Conservation (phyloP, 1,140 invertebrate species). For the Lethocerus indicus region DNA sequence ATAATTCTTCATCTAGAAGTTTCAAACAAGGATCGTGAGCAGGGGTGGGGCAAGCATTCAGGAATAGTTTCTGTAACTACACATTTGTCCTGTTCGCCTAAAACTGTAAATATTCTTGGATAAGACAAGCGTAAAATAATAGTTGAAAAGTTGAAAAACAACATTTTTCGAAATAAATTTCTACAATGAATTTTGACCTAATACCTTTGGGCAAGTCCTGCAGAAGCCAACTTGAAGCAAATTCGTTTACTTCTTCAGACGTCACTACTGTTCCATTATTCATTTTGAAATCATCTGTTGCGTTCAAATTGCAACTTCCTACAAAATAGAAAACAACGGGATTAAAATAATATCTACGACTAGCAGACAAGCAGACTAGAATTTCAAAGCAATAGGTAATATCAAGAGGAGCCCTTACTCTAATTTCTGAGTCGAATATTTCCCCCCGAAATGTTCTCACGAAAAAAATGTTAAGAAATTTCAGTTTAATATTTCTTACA, state of each 20-base stretch:
- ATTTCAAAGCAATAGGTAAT: neutral
- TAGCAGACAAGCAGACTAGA: neutral
- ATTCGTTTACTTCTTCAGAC: constrained; percentile 29
- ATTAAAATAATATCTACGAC: neutral
- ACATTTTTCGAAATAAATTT: neutral
- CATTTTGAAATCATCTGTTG: constrained; percentile 41
- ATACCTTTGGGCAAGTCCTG: constrained; percentile 11
- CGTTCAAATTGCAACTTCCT: constrained; percentile 45
- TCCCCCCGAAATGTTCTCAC: too few relatives aligned
- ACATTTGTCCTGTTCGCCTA: constrained; percentile 18
- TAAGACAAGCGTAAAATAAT: neutral
- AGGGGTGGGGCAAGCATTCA: constrained; percentile 30
- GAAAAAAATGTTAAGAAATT: too few relatives aligned
- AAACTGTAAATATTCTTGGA: constrained; percentile 6
- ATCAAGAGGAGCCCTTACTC: too few relatives aligned
- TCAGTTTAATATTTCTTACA: too few relatives aligned
- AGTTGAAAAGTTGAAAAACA: neutral
- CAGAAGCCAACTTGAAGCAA: constrained; percentile 37
- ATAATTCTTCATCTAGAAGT: constrained; percentile 38
- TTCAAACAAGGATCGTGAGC: constrained; percentile 44
- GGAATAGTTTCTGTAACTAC: constrained; percentile 2
- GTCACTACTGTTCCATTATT: constrained; percentile 29
- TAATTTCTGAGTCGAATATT: too few relatives aligned
- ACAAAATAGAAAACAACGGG: neutral
- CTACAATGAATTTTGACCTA: neutral